Base-by-base conservation (phyloP, 2,888 invertebrate genomes). In the Odontothrips loti region DNA sequence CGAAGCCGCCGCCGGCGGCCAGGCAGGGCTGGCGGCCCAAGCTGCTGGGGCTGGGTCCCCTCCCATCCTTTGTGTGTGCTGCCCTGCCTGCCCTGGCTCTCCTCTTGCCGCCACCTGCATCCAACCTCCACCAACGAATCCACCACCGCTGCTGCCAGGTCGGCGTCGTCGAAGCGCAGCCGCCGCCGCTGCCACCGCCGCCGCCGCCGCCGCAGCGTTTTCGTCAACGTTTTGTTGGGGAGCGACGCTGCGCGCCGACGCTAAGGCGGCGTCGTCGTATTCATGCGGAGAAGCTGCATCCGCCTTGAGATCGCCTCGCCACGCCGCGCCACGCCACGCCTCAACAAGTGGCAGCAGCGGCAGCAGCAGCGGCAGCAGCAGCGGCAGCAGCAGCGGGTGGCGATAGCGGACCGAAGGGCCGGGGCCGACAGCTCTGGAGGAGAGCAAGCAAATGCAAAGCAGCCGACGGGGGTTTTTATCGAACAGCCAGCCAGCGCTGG, bases 21-120 rank as follows among this genome's bases (percentile, higher is more conserved):
- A 68, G 68, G 68, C 68, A 68, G 68, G 68, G 68, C 68, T 27
- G 68, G 68, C 58, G 58, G 58, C 58, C 58, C 34, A 43, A 43
- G 34, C 34, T 43, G 34, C 34, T 43, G 34, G 34, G n/a, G 34
- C 34, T 43, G 34, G 34, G 34, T 43, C 34, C 34, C 34, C 34
- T 43, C 34, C 34, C 34, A 43, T 43, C 34, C 34, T 43, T 43
- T 43, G 34, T 43, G 34, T 43, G 34, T 43, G 34, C 34, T 43
- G 58, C 58, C 58, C 20, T 17, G 58, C 20, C 58, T 1, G 51
- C 15, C 51, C 51, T 6, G 58, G 58, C 20, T 58, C 58, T n/a
- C 58, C n/a, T 58, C n/a, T 17, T 58, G 58, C 34, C 27, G 68
- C 68, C 68, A 75, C 68, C 68, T 75, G 68, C 68, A 75, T 75